A percentile compares a stretch with the other conserved stretches of the same genome.
Conservation (phyloP, 2,797 vertebrate species). For the Microctenopoma lineatum region DNA sequence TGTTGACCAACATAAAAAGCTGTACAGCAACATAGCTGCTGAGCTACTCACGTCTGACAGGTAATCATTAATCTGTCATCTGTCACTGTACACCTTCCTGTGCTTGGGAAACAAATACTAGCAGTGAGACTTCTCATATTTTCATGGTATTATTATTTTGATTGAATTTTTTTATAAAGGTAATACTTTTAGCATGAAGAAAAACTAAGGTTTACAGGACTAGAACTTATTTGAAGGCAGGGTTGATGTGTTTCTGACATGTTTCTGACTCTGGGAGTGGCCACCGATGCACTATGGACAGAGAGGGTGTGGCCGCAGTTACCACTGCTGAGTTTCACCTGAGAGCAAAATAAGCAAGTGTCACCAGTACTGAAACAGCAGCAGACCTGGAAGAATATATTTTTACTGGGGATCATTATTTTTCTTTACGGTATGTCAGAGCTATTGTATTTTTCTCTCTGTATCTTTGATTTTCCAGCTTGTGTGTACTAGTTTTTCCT, state of each 20-base stretch:
- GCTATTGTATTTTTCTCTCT: not conserved
- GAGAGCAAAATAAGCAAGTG: slow-evolving; percentile 48
- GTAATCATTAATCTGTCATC: slow-evolving; percentile 39
- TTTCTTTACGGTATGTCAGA: slow-evolving; percentile 59
- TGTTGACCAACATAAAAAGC: slow-evolving; percentile 19
- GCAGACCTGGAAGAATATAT: slow-evolving; percentile 17
- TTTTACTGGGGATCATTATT: slow-evolving; percentile 42
- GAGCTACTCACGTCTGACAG: not conserved
- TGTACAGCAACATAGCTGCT: slow-evolving; percentile 32
- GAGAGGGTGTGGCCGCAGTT: slow-evolving; percentile 73
- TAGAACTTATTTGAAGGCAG: not conserved
- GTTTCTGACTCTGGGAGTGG: slow-evolving; percentile 43
- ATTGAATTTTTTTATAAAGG: not conserved
- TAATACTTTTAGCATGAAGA: not conserved
- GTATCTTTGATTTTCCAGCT: not conserved
- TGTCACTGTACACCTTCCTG: not conserved
- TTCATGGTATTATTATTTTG: not conserved
- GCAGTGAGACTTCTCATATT: not conserved
- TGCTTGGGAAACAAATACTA: not conserved
- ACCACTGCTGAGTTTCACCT: slow-evolving; percentile 74
- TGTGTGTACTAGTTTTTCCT: slow-evolving; percentile 6
- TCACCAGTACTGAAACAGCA: slow-evolving; percentile 15
- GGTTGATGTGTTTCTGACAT: not conserved
- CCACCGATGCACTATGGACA: slow-evolving; percentile 64
- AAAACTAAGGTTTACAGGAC: not conserved